A percentile compares a stretch with the other conserved stretches of the same genome.
These are phyloP conservation scores for Rhea pennata DNA, from an alignment of 2,113 vertebrate species.

Conservation along the genomic window DNA sequence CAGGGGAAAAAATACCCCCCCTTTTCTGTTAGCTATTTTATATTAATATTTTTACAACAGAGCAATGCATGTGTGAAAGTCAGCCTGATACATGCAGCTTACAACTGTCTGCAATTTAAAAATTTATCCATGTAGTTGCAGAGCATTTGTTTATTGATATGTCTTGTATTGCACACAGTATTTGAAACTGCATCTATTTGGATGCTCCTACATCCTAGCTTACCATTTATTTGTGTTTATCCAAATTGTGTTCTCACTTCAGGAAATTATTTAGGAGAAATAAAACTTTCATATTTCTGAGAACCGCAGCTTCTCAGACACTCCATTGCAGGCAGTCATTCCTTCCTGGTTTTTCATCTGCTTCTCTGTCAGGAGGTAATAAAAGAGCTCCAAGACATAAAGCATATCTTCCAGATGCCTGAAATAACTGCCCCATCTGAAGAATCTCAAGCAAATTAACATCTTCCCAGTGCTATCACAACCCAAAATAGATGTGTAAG, in stretches of 20 bases:
- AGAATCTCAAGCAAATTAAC: background rate
- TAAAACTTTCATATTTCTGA: background rate
- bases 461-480: background rate
- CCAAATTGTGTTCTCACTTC: background rate
- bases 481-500: background rate
- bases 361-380: background rate
- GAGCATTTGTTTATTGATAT: background rate
- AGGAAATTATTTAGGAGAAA: background rate
- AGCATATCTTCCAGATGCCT: background rate
- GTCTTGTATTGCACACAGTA: background rate
- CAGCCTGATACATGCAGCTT: background rate
- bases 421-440: background rate
- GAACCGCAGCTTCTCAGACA: background rate
- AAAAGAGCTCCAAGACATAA: background rate
- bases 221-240: background rate
- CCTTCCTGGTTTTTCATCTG: background rate
- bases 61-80: background rate
- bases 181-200: background rate
- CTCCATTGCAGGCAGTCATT: background rate
- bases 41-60: background rate
- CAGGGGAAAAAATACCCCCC: background rate
- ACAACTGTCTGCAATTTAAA: background rate
- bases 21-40: background rate
- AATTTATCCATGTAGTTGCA: background rate
- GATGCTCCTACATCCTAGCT: background rate